Percentiles rank a stretch among this genome's conserved stretches.
Evolutionary conservation across 2,797 vertebrate genomes (phyloP).

Genomic region (Carcharodon carcharias): DNA sequence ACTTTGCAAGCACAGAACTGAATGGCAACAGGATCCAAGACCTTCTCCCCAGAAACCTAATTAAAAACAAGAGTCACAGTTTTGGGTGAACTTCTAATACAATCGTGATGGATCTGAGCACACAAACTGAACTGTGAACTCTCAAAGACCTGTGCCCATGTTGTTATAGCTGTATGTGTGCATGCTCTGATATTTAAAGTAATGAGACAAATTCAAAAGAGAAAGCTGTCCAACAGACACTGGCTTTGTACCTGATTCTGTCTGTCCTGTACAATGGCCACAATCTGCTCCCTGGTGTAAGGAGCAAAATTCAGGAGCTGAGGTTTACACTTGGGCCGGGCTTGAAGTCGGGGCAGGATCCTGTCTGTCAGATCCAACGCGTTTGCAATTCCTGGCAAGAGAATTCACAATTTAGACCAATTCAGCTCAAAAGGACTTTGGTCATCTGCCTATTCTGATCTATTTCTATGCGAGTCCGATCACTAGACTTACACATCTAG

Average conservation of each 20-base stretch:
- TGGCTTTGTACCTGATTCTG: constrained; percentile 63
- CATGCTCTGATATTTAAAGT: neutral
- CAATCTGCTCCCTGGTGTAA: constrained; percentile 78
- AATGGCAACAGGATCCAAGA: constrained; percentile 73
- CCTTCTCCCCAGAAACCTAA: constrained; percentile 64
- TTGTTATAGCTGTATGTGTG: neutral
- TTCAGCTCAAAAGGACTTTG: neutral
- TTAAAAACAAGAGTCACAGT: neutral
- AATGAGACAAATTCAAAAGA: neutral
- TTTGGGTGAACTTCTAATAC: neutral
- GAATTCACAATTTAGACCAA: too few species aligned
- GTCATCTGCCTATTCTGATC: neutral
- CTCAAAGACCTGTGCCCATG: too few species aligned
- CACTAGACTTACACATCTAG: too few species aligned
- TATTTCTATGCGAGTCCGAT: too few species aligned
- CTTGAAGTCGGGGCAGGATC: constrained; percentile 75
- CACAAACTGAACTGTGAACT: neutral
- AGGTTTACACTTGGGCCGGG: constrained; percentile 63
- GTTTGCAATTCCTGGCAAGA: constrained; percentile 77
- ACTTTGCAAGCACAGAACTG: constrained; percentile 95
- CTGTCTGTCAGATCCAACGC: constrained; percentile 87
- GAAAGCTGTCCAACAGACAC: neutral
- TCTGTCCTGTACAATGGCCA: constrained; percentile 74
- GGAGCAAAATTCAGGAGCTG: constrained; percentile 77
- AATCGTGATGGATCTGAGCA: neutral